Evolutionary conservation across 2,113 vertebrate species (phyloP).

Genomic region (Tachysurus fulvidraco): DNA sequence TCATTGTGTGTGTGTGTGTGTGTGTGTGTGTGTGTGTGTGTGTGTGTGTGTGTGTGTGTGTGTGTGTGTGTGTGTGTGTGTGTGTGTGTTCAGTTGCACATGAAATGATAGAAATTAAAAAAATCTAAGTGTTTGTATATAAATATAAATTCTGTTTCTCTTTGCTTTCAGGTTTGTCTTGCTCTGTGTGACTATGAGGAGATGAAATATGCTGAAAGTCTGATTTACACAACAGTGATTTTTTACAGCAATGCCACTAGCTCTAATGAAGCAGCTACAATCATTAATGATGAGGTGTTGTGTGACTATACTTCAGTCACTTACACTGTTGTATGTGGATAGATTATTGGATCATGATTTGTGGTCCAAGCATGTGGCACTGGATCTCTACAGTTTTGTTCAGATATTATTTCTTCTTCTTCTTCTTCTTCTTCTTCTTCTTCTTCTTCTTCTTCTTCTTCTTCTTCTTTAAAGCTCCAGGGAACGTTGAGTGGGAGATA

Average conservation of each 20-base stretch:
- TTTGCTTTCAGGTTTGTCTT: background rate
- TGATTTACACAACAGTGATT: background rate
- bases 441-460: no score
- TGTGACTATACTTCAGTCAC: conserved; percentile 1
- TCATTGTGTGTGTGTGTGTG: background rate
- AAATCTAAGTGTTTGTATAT: background rate
- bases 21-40: no score
- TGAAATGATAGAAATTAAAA: background rate
- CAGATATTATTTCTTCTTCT: background rate
- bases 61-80: no score
- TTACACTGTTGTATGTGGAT: background rate
- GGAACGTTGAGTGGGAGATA: background rate
- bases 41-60: no score
- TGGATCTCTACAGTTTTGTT: background rate
- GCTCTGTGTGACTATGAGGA: background rate
- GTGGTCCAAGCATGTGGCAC: background rate
- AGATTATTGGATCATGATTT: background rate
- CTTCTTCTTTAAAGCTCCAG: background rate
- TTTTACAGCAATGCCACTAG: background rate
- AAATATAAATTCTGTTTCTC: background rate
- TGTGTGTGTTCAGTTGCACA: background rate
- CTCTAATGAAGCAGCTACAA: background rate
- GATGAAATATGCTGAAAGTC: background rate
- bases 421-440: no score
- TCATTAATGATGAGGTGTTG: background rate